Percentiles rank a stretch among this genome's conserved stretches.
phyloP scores from a whole-genome alignment of 2,888 invertebrate species.

The Apocheima hispidaria region DNA sequence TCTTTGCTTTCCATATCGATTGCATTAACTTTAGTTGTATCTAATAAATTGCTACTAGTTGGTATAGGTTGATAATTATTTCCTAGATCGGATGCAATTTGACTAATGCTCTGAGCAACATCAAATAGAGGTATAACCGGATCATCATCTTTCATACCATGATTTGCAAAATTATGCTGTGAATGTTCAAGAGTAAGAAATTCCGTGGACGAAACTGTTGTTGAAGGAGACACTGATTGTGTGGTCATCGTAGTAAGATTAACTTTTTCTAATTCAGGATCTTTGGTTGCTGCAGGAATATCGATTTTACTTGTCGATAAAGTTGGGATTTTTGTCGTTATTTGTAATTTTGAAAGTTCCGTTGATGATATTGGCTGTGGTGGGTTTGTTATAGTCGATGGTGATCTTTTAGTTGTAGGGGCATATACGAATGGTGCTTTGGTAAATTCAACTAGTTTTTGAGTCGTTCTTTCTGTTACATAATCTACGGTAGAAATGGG shows the following conservation, averaged over 20 bases:
- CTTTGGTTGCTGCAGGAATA: constrained; percentile 47
- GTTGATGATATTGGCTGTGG: constrained; percentile 44
- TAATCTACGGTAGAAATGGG: constrained; percentile 68
- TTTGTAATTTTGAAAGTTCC: constrained; percentile 28
- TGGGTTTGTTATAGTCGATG: constrained; percentile 46
- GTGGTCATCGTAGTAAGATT: constrained; percentile 77
- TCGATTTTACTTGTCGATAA: constrained; percentile 39
- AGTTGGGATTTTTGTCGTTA: constrained; percentile 35
- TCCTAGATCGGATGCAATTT: constrained; percentile 81
- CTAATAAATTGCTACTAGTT: constrained; percentile 68
- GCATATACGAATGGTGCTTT: constrained; percentile 42
- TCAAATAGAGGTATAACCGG: constrained; percentile 70
- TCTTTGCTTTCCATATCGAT: constrained; percentile 77
- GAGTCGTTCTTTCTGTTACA: constrained; percentile 62
- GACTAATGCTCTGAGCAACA: constrained; percentile 80
- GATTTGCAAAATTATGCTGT: constrained; percentile 31
- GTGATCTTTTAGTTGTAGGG: constrained; percentile 51
- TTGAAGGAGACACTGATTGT: constrained; percentile 78
- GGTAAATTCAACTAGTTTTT: constrained; percentile 49
- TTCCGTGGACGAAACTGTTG: constrained; percentile 70
- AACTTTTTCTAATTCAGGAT: constrained; percentile 59
- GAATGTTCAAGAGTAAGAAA: constrained; percentile 54
- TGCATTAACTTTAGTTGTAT: constrained; percentile 60
- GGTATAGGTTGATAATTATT: constrained; percentile 70
- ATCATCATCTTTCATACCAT: constrained; percentile 51